These are phyloP conservation scores for Rhynchonema sp. DNA, from an alignment of 2,888 invertebrate species.

Conservation along the genomic window DNA sequence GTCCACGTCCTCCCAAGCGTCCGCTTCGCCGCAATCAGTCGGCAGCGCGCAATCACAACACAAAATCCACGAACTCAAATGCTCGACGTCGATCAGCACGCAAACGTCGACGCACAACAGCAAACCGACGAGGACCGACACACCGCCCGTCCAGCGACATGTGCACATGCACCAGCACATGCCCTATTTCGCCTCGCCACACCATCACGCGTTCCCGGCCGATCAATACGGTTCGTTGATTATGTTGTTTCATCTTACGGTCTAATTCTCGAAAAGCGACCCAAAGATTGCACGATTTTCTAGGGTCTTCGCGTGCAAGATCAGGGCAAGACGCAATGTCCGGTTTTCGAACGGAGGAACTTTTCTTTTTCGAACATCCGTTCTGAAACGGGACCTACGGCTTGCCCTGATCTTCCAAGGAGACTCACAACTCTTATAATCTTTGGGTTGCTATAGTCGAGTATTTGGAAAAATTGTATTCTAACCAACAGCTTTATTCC, in stretches of 20 bases:
- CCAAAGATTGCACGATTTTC: no score
- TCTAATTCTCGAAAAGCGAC: not conserved
- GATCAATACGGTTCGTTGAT: not conserved
- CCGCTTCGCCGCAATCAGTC: not conserved
- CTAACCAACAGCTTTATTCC: not conserved
- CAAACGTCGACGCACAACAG: not conserved
- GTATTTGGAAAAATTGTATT: no score
- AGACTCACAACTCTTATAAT: no score
- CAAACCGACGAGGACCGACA: not conserved
- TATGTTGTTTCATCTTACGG: not conserved
- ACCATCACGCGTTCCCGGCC: not conserved
- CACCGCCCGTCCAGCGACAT: not conserved
- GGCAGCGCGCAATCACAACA: not conserved
- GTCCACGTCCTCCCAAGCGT: not conserved
- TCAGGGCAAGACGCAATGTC: not conserved
- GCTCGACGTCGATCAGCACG: not conserved
- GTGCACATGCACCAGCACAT: not conserved
- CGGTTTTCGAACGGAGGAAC: no score
- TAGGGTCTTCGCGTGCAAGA: not conserved
- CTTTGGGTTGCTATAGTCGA: no score
- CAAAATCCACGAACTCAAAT: not conserved
- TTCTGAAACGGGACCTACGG: no score
- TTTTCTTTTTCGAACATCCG: no score
- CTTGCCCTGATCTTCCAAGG: no score
- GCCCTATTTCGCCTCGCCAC: not conserved